phyloP scores from a whole-genome alignment of 2,797 vertebrate species.

The Micrastur ruficollis region DNA sequence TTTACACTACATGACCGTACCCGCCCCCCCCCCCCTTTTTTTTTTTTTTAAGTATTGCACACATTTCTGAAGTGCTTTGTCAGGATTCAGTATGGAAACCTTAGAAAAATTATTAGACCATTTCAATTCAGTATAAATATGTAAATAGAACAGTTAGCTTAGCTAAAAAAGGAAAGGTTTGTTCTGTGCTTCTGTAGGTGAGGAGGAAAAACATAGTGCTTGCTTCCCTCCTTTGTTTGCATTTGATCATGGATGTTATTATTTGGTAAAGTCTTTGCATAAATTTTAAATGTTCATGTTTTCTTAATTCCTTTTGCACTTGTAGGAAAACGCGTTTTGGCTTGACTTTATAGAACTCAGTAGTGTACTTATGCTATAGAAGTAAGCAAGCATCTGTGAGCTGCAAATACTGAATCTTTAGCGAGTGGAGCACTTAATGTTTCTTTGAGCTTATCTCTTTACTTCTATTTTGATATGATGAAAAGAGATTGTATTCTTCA shows the following conservation, averaged over 20 bases:
- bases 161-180: background rate
- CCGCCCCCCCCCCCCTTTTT: no score
- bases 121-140: background rate
- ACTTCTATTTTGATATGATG: background rate
- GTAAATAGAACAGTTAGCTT: background rate
- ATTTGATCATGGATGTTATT: background rate
- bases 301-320: background rate
- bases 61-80: background rate
- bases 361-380: background rate
- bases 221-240: background rate
- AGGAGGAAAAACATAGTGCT: background rate
- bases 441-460: background rate
- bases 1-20: background rate
- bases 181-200: background rate
- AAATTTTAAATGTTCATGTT: background rate
- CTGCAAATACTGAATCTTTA: background rate
- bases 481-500: background rate
- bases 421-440: background rate
- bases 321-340: background rate
- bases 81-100: background rate
- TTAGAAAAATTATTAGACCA: background rate
- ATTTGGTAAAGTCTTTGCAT: background rate
- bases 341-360: background rate
- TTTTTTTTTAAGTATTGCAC: background rate
- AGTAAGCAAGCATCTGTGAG: background rate